Base-by-base conservation (phyloP, 1,140 invertebrate species). In the Fopius arisanus region DNA sequence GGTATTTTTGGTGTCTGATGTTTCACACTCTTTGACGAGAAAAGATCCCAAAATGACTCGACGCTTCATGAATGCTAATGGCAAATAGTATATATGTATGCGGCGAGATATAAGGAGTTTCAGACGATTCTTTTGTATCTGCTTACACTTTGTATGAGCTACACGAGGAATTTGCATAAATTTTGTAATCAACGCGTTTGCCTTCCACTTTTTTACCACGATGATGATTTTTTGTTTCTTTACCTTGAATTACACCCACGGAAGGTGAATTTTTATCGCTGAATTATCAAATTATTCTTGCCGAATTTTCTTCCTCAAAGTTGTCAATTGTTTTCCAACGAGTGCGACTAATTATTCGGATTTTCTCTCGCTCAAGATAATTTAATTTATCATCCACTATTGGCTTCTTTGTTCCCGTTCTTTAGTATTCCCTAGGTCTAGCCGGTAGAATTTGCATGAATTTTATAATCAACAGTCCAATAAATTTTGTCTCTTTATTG, bases 51-150 rank as follows among this genome's bases (percentile, higher is more conserved):
- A 41, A 70, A 40, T 70, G 59, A 74, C 33, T 66, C 28, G 37
- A 31, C 28, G 14, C 28, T 80, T 82, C 79, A 84, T 84, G 83
- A 85, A 87, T 85, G 80, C 84, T 85, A 86, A 87, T 79, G 75
- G 59, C 43, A 26, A 43, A 70, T 62, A 59, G 14, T 73, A 70
- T 71, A 70, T 75, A 73, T 6, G 41, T n/a, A n/a, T n/a, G n/a
- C n/a, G n/a, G n/a, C n/a, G 23, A 7, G 7, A 48, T 28, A 68
- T 33, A 29, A 59, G n/a, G 16, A 6, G 3, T 26, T 70, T 43
- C 37, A 67, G 31, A 41, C 51, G 62, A 75, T 66, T 67, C 67
- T 48, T 74, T 65, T 65, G 12, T 65, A 33, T n/a, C 29, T 65
- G n/a, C 29, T 16, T 65, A 29, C 16, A 16, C 2, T 33, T 65